Evolutionary conservation across 2,113 vertebrate genomes (phyloP), one percentile per base, ranked within the genome.

Genomic region (Caranx ignobilis): DNA sequence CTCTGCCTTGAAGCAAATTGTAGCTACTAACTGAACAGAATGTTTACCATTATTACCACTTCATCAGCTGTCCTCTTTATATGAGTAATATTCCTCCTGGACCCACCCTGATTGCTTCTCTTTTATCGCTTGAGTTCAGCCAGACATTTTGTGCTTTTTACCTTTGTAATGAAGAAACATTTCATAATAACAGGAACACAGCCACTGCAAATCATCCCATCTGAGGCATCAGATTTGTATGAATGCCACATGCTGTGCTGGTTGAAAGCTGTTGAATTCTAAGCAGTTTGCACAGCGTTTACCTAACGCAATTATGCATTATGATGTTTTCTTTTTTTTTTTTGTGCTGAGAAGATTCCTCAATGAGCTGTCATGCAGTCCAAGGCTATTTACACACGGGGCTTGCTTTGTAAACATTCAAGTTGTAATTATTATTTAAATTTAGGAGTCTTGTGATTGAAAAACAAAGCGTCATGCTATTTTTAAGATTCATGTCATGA

Each of bases 1-100:
- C 67, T 84, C 35, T 92, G 84, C 82, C 87, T 88, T n/a, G 47
- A 69, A 92, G 90, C 77, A 59, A 89, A 61, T 71, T 15, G 43
- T 66, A 41, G 57, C 63, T 54, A 57, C 74, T 47, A 78, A 65
- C 71, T 67, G 39, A 88, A 80, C 70, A 82, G 43, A 81, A 77
- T 84, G 83, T 82, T 86, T 88, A 69, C 65, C 13, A 21, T 83
- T 86, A 81, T 89, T 87, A 76, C 80, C 84, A 83, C 81, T 88
- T 86, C 74, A 88, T 89, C 85, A 72, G 71, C 74, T 74, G 69
- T 83, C 71, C 81, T 75, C 41, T 74, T 88, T 31, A 62, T 66
- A 69, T 83, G 75, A 89, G 79, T 83, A 82, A 86, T 75, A 77
- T 88, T 86, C 35, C 65, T 73, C 16, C 45, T 65, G 71, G 76